Base-by-base conservation (phyloP, 2,797 vertebrate species). In the Intellagama lesueurii region DNA sequence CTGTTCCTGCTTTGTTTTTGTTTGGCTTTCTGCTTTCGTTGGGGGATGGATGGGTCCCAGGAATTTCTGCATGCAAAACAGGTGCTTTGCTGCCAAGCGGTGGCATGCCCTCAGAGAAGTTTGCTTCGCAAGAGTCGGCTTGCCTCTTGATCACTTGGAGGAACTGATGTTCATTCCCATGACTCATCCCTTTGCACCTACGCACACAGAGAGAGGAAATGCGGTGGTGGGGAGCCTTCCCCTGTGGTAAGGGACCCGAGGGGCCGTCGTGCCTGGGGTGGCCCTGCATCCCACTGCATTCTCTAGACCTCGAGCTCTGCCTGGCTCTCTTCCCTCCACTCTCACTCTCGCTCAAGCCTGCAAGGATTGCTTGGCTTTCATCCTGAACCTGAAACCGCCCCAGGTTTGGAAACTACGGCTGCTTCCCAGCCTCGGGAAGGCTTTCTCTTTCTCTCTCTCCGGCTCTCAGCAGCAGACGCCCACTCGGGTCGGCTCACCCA, bases 371-470 rank as follows among this genome's bases (percentile, higher is more conserved):
- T 92, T 93, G 88, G 91, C 91, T 94, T 95, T 94, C 86, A 91
- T 92, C 90, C 92, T 14, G n/a, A 93, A 94, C 85, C 83, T 32
- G 94, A 96, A 95, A 95, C 93, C 86, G 95, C 94, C 95, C 89
- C 91, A 89, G 95, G 95, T 93, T 91, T 94, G 94, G 93, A 94
- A 96, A 94, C 93, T 93, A 91, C 90, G 91, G 89, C 90, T 88
- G 91, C 91, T 94, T 94, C 91, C 93, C 93, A 93, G 90, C 92
- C 94, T 95, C 88, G 92, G 91, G 92, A 93, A 93, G 87, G 90
- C 30, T 91, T 92, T 40, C 16, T 85, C 85, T 87, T 92, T 87
- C 91, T 92, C 88, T 86, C 66, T 7, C 30, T 56, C 75, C 85
- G 7, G 7, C 88, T 94, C 49, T 91, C 92, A 93, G 89, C 56